Conservation (phyloP, 2,113 vertebrate genomes). For the Thermophis baileyi region DNA sequence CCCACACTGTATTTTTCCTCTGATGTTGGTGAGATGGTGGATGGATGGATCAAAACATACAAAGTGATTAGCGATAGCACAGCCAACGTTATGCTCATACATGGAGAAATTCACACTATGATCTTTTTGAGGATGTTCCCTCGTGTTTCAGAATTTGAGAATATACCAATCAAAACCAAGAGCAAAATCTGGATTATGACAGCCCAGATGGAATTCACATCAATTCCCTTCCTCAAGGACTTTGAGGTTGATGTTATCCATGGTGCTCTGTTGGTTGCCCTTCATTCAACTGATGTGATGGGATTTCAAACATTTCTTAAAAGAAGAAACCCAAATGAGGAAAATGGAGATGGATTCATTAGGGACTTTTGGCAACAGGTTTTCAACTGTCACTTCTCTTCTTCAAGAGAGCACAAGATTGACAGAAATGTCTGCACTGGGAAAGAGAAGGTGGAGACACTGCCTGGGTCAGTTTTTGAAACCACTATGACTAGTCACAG, state of each 20-base stretch:
- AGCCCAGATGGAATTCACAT: background rate
- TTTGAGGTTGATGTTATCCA: background rate
- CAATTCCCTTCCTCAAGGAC: background rate
- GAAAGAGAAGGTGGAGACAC: background rate
- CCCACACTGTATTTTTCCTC: background rate
- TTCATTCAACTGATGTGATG: background rate
- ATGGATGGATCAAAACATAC: background rate
- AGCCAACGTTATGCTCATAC: background rate
- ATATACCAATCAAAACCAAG: background rate
- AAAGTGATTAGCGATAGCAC: background rate
- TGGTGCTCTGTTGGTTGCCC: background rate
- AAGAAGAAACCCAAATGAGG: too few relatives aligned
- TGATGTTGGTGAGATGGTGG: background rate
- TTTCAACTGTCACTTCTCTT: background rate
- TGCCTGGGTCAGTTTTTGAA: background rate
- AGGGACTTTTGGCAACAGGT: too few relatives aligned
- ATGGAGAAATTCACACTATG: background rate
- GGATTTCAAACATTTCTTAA: too few relatives aligned
- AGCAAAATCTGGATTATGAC: background rate
- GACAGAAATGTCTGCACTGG: background rate
- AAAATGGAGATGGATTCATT: too few relatives aligned
- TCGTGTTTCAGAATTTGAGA: background rate
- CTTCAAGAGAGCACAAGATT: rapidly evolving
- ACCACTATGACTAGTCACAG: background rate
- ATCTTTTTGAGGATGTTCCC: background rate